phyloP scores from a whole-genome alignment of 2,797 vertebrate species.

The Odontamblyopus lacepedii region DNA sequence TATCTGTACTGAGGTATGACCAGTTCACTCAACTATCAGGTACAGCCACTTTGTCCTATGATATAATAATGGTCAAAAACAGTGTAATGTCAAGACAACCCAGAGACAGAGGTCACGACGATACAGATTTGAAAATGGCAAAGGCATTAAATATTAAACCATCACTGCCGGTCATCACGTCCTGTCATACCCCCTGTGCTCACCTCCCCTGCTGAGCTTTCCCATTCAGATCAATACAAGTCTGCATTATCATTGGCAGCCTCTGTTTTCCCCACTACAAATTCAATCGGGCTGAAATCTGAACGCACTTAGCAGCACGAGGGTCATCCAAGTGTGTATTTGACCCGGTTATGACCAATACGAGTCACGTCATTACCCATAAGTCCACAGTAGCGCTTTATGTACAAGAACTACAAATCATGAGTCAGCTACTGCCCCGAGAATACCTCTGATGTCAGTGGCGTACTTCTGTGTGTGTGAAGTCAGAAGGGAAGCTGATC shows the following conservation, averaged over 20 bases:
- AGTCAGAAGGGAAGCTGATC: slow-evolving; percentile 25
- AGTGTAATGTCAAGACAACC: background rate
- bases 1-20: too few relatives aligned
- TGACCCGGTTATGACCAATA: slow-evolving; percentile 31
- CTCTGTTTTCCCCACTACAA: slow-evolving; percentile 64
- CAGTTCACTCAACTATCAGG: too few relatives aligned
- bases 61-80: background rate
- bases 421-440: slow-evolving; percentile 44
- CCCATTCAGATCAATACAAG: slow-evolving; percentile 65
- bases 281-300: slow-evolving; percentile 55
- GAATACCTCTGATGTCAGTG: slow-evolving; percentile 37
- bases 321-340: slow-evolving; percentile 25
- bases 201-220: slow-evolving; percentile 49
- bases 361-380: slow-evolving; percentile 36
- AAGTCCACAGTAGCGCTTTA: slow-evolving; percentile 31
- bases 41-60: too few relatives aligned
- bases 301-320: slow-evolving; percentile 51
- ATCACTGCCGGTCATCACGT: slow-evolving; percentile 40
- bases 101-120: background rate
- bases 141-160: slow-evolving; percentile 60
- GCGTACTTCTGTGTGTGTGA: background rate
- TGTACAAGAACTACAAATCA: slow-evolving; percentile 16
- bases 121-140: slow-evolving; percentile 15
- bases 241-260: slow-evolving; percentile 73
- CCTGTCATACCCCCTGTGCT: slow-evolving; percentile 45